Evolutionary conservation across 2,113 vertebrate genomes (phyloP).

Genomic region (Hypocryptadius cinnamomeus): DNA sequence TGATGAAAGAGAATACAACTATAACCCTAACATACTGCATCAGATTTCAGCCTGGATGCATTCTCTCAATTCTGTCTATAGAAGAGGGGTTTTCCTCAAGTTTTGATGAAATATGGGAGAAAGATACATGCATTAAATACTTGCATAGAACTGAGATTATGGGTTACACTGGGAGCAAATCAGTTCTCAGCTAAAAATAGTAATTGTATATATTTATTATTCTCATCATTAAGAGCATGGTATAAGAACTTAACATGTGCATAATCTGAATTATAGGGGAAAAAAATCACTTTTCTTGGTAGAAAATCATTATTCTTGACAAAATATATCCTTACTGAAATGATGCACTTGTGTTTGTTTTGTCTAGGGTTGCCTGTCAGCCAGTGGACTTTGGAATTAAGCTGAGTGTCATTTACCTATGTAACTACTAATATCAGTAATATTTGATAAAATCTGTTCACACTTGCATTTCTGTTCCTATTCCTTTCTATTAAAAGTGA

Average conservation of each 20-base stretch:
- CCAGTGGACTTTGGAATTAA: slow-evolving; percentile 12
- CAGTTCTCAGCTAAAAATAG: neutral
- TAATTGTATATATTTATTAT: neutral
- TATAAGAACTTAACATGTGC: neutral
- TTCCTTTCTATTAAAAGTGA: neutral
- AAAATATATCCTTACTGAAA: neutral
- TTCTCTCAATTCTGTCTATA: accelerated
- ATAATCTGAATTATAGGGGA: neutral
- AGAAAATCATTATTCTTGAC: too few relatives aligned
- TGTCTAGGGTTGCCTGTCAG: neutral
- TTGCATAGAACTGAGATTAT: neutral
- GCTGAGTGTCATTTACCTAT: neutral
- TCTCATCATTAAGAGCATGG: neutral
- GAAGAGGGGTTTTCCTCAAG: neutral
- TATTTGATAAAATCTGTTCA: neutral
- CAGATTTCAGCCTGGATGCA: accelerated
- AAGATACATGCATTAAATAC: accelerated
- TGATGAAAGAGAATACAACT: neutral
- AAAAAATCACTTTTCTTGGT: neutral
- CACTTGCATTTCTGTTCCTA: neutral
- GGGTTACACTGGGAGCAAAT: neutral
- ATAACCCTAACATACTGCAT: accelerated
- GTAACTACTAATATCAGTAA: neutral
- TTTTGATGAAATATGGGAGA: neutral
- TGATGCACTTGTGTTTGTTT: neutral